Base-by-base conservation (phyloP, 2,113 vertebrate species). In the Aphyosemion australe region DNA sequence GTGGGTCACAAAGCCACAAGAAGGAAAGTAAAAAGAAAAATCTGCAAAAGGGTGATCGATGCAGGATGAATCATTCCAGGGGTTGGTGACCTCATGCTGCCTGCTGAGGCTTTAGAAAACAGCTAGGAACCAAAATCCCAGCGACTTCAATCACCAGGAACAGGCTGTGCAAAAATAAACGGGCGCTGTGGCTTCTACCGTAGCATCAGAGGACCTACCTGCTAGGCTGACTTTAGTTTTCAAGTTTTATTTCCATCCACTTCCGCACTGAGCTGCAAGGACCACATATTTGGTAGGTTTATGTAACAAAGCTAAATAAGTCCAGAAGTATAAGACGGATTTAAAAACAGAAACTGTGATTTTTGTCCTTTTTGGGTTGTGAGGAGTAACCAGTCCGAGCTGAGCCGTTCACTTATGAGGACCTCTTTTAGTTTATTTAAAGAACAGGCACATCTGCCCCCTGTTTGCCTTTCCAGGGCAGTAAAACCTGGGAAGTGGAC, bases 391-490 rank as follows among this genome's bases (percentile, higher is more conserved):
- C 14, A 0, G 69, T 64, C 46, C 13, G 45, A 82, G 19, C 61
- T n/a, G 49, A 80, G 54, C 59, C 6, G 41, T 39, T 45, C 34
- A 49, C 79, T 79, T 70, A 67, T 84, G 78, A 80, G 73, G 76
- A 76, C 57, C 82, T 80, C 69, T 84, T 84, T 67, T 75, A 71
- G 47, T 88, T 80, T 87, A 80, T 88, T 87, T 87, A 82, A 87
- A 86, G 76, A 84, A 72, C 21, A 0, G 2, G 49, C 63, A 79
- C 86, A 89, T 87, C 82, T 87, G 85, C 64, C 83, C 64, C 43
- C 58, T 87, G 85, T 89, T 89, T 90, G 79, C 75, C 79, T 87
- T 87, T 87, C 84, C 82, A 80, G 37, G 75, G 72, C 82, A 78
- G 61, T 87, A 84, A 89, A 90, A 71, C 74, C 74, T 82, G 78